Evolutionary conservation across 2,888 invertebrate genomes (phyloP), one percentile per base, ranked within the genome.

Genomic region (Syrista parreyssii): DNA sequence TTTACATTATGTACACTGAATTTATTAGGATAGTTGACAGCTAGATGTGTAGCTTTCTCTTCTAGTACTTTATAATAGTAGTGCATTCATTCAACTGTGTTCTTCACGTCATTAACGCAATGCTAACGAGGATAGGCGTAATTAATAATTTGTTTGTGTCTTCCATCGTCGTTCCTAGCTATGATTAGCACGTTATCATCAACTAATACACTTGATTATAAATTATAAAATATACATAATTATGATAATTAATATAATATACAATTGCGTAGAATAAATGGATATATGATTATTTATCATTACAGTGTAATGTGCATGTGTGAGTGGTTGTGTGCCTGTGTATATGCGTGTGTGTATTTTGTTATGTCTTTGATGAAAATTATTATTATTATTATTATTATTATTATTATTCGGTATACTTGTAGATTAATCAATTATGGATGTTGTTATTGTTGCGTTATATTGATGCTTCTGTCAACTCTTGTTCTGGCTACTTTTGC

Each of bases 1-100:
- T 90, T 89, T 90, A 90, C 90, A 90, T 88, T 90, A 90, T 90
- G 82, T 90, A 90, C 90, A 90, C 86, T 89, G 84, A 68, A 76
- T 76, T 72, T 15, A 35, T 76, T 81, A 84, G 76, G 83, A 83
- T 79, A 74, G 79, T 85, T 82, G 85, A 83, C 82, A 81, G 23
- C 82, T 85, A 83, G 79, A 81, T 79, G 78, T 86, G 79, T 75
- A 78, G 12, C 81, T 75, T 75, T 76, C 55, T 55, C 55, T 80
- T 83, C 81, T 82, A 84, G 80, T 83, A 69, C 73, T 78, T 82
- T 76, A n/a, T 31, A 75, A 12, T 74, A 74, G 15, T 74, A 74
- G 74, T 74, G 74, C 74, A 32, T 85, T 83, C 80, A 85, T 78
- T 68, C 40, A 68, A 77, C 79, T 77, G 78, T 82, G 77, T 71